A percentile compares a stretch with the other conserved stretches of the same genome.
These are phyloP conservation scores for Nycticorax nycticorax DNA, from an alignment of 2,113 vertebrate species.

Conservation along the genomic window DNA sequence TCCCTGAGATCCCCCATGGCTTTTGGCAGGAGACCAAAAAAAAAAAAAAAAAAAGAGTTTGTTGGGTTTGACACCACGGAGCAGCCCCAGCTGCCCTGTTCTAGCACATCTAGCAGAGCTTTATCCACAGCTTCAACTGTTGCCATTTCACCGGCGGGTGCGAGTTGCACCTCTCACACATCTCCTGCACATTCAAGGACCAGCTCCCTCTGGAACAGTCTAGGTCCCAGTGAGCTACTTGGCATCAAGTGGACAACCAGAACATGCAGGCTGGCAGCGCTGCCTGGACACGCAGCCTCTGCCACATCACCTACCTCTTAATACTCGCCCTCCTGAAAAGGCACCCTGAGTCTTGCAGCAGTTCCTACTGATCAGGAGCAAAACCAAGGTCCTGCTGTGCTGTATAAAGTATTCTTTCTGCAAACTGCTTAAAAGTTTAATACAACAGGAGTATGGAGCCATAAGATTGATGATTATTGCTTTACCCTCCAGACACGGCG, in stretches of 20 bases:
- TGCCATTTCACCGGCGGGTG: not conserved
- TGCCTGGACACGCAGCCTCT: not conserved
- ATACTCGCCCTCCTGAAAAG: not conserved
- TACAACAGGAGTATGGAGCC: not conserved
- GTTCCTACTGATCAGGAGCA: not conserved
- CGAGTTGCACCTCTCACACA: fast-evolving
- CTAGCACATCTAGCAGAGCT: not conserved
- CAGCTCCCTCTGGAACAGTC: not conserved
- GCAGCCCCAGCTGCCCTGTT: not conserved
- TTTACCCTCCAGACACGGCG: not conserved
- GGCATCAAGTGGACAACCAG: not conserved
- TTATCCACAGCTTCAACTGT: not conserved
- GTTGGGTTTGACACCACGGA: not conserved
- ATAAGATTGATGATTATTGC: not conserved
- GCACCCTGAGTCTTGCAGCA: not conserved
- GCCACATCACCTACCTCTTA: not conserved
- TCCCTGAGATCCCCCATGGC: not conserved
- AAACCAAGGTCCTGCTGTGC: not conserved
- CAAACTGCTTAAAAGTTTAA: not conserved
- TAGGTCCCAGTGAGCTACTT: not conserved
- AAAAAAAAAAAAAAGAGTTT: not conserved
- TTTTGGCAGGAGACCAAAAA: not conserved
- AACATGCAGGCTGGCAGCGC: fast-evolving
- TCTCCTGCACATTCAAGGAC: fast-evolving
- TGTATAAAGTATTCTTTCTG: not conserved